Percentiles rank a stretch among this genome's conserved stretches.
Conservation (phyloP, 2,888 invertebrate genomes). For the Caenorhabditis plicata region DNA sequence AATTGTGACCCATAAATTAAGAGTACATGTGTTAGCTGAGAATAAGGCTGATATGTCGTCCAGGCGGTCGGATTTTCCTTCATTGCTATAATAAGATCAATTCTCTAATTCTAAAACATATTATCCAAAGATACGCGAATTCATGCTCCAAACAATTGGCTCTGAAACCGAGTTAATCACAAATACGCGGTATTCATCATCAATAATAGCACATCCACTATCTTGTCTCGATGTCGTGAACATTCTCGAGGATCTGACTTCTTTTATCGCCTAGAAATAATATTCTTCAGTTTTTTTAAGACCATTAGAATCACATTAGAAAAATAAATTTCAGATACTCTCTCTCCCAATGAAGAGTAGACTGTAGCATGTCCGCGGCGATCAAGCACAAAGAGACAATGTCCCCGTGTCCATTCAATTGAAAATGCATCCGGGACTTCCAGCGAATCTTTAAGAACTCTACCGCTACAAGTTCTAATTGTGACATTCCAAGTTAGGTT, state of each 20-base stretch:
- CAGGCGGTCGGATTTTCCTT: slow-evolving; percentile 36
- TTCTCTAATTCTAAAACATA: neutral
- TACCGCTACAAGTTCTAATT: slow-evolving; percentile 32
- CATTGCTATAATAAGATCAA: slow-evolving; percentile 8
- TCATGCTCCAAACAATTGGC: slow-evolving; percentile 45
- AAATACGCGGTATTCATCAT: slow-evolving; percentile 37
- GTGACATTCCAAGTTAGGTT: slow-evolving; percentile 29
- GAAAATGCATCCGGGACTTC: slow-evolving; percentile 25
- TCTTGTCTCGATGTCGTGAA: slow-evolving; percentile 30
- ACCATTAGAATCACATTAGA: slow-evolving; percentile 11
- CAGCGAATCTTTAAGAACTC: slow-evolving; percentile 26
- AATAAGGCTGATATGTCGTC: slow-evolving; percentile 37
- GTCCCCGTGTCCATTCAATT: slow-evolving; percentile 45
- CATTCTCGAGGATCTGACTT: slow-evolving; percentile 17
- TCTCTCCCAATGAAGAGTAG: slow-evolving; percentile 32
- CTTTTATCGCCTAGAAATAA: neutral
- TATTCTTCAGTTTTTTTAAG: neutral
- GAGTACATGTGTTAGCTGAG: slow-evolving; percentile 38
- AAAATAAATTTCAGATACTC: slow-evolving; percentile 26
- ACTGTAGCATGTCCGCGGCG: slow-evolving; percentile 27
- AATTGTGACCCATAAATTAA: slow-evolving; percentile 34
- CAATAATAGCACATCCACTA: slow-evolving; percentile 46
- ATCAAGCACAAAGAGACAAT: slow-evolving; percentile 34
- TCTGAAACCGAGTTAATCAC: slow-evolving; percentile 47
- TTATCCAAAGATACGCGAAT: slow-evolving; percentile 18